These are phyloP conservation scores for Drosophila sproati DNA, from an alignment of 1,140 invertebrate species.

Conservation along the genomic window DNA sequence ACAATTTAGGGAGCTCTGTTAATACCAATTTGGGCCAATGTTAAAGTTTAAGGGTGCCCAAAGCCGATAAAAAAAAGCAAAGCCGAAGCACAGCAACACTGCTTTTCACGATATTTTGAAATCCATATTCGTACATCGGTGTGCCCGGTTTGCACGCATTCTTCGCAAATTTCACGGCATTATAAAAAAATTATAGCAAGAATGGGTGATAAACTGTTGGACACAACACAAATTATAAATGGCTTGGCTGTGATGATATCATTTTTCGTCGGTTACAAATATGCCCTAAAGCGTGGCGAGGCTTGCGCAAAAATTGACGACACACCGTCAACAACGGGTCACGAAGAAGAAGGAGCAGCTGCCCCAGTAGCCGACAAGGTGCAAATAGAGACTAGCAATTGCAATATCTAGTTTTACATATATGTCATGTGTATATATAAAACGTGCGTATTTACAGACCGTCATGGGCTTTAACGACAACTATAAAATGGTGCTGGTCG, in stretches of 20 bases:
- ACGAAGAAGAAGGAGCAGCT: conserved; percentile 26
- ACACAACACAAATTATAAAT: conserved; percentile 81
- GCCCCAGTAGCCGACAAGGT: conserved; percentile 59
- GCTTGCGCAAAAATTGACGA: conserved; percentile 54
- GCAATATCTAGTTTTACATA: neutral
- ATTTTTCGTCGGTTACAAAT: conserved; percentile 83
- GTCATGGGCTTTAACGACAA: conserved; percentile 84
- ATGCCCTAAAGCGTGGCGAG: conserved; percentile 73
- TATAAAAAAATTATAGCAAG: conserved; percentile 18
- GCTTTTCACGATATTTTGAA: conserved; percentile 23
- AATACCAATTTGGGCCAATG: neutral
- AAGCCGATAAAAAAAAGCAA: neutral
- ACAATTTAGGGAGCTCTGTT: neutral
- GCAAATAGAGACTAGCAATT: conserved; percentile 1
- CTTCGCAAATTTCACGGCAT: conserved; percentile 14
- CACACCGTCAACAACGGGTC: conserved; percentile 17
- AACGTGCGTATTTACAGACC: conserved; percentile 27
- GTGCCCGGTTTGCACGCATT: conserved; percentile 17
- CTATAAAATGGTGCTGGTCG: conserved; percentile 93
- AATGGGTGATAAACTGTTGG: conserved; percentile 80
- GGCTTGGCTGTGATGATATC: conserved; percentile 82
- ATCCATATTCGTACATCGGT: conserved; percentile 18
- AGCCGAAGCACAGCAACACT: neutral
- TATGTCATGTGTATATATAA: neutral
- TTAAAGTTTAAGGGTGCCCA: neutral